Base-by-base conservation (phyloP, 2,113 vertebrate genomes). In the Leucoraja erinaceus region DNA sequence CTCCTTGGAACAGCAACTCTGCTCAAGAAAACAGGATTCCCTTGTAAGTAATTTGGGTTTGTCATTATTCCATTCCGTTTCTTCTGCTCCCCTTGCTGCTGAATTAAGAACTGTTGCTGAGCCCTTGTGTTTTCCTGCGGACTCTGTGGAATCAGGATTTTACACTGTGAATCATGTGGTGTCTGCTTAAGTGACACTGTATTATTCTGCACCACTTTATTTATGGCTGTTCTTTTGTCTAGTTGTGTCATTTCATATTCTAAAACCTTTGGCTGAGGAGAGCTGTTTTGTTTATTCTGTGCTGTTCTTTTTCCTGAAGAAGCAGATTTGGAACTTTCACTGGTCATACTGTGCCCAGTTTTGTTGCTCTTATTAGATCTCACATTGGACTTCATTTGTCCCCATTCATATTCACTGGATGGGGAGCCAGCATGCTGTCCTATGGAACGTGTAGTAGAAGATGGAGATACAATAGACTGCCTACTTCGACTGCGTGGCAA, bases 211-310 rank as follows among this genome's bases (percentile, higher is more conserved):
- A 98, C 97, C 9, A 97, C 96, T 94, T 98, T 98, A 95, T 97
- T 96, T 86, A 97, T 76, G 8, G 97, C 96, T 14, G 97, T 96
- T 94, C 97, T 96, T 93, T 97, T 98, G 95, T 99, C 98, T 70
- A 99, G 98, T 95, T 98, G 98, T 94, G 98, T 99, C 98, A 99
- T 99, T 95, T 99, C 98, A 7, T 99, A 99, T 94, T 99, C 99
- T 93, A 98, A 94, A 93, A 98, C 98, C 95, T 98, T 98, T 63
- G 97, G 95, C 86, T 98, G 98, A 75, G 94, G 96, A 38, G 97
- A 96, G 78, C 95, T 94, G 25, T 94, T 96, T 94, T 97, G 98
- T 70, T 99, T 99, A 1, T 54, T 72, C 38, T 91, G 90, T 22
- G 90, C 31, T 74, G 93, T 94, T 94, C 98, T 99, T 94, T 97